Conservation (phyloP, 2,113 vertebrate genomes). For the Lynx canadensis region DNA sequence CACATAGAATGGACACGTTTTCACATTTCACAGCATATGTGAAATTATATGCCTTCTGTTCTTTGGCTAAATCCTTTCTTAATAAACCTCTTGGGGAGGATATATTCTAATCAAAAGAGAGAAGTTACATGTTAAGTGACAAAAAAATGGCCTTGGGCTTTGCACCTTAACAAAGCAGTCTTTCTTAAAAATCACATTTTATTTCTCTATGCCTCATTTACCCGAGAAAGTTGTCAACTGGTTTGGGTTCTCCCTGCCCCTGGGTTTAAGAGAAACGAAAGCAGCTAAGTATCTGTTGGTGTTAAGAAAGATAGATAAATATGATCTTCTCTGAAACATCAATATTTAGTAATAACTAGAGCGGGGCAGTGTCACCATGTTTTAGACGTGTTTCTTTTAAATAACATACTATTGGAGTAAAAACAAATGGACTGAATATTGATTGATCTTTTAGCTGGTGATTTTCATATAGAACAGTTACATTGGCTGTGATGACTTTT, state of each 20-base stretch:
- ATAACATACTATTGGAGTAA: background rate
- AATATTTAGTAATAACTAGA: background rate
- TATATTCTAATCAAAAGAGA: conserved; percentile 20
- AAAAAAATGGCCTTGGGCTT: background rate
- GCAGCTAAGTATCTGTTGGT: background rate
- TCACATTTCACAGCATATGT: background rate
- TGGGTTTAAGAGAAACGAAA: background rate
- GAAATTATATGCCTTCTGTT: conserved; percentile 8
- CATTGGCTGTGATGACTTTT: background rate
- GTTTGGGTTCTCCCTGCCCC: background rate
- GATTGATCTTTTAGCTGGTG: background rate
- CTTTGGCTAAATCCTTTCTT: background rate
- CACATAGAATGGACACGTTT: background rate
- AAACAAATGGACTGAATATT: background rate
- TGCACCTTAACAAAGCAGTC: background rate
- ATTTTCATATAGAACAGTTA: background rate
- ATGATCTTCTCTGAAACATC: background rate
- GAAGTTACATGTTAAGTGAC: background rate
- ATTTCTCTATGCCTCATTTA: background rate
- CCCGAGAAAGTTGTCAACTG: background rate
- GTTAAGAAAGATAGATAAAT: background rate
- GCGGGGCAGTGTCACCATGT: background rate
- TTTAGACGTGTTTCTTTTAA: conserved; percentile 2
- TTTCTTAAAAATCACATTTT: background rate
- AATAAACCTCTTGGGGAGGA: background rate